Conservation (phyloP, 2,113 vertebrate genomes). For the Protomyctophum bolini region DNA sequence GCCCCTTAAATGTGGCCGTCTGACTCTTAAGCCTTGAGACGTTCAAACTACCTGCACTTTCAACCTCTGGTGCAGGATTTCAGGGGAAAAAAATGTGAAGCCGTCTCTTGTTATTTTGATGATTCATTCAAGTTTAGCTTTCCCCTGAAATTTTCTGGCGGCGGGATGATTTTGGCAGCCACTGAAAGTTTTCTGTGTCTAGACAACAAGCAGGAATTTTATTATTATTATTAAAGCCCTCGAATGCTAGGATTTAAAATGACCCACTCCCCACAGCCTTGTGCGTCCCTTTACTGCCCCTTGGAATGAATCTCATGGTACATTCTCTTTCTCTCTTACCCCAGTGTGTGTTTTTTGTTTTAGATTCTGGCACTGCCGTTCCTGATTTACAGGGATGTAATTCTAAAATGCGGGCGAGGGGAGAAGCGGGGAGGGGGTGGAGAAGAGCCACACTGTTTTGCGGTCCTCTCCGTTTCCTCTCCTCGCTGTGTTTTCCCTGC, state of each 20-base stretch:
- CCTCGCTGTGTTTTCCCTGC: constrained; percentile 18
- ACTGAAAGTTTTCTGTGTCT: constrained; percentile 6
- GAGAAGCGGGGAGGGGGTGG: constrained; percentile 1
- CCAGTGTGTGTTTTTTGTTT: constrained; percentile 27
- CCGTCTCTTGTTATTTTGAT: constrained; percentile 20
- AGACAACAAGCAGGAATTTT: constrained; percentile 11
- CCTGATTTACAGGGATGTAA: constrained; percentile 10
- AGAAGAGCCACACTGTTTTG: constrained; percentile 1
- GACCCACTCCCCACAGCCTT: not conserved
- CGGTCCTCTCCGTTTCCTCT: constrained; percentile 27
- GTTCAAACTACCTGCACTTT: constrained; percentile 3
- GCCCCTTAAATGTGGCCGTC: constrained; percentile 6
- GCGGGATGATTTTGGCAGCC: not conserved
- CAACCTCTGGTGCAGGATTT: constrained; percentile 5
- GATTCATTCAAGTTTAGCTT: constrained; percentile 9
- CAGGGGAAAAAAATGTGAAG: not conserved
- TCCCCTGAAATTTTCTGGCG: constrained; percentile 1
- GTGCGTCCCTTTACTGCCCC: constrained; percentile 8
- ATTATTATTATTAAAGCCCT: constrained; percentile 6
- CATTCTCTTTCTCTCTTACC: not conserved
- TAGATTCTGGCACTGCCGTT: constrained; percentile 10
- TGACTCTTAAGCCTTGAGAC: not conserved
- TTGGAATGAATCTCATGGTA: constrained; percentile 14
- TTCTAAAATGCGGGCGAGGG: constrained; percentile 16
- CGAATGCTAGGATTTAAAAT: constrained; percentile 11